phyloP scores from a whole-genome alignment of 2,888 invertebrate species.

The Drosophila siamana region DNA sequence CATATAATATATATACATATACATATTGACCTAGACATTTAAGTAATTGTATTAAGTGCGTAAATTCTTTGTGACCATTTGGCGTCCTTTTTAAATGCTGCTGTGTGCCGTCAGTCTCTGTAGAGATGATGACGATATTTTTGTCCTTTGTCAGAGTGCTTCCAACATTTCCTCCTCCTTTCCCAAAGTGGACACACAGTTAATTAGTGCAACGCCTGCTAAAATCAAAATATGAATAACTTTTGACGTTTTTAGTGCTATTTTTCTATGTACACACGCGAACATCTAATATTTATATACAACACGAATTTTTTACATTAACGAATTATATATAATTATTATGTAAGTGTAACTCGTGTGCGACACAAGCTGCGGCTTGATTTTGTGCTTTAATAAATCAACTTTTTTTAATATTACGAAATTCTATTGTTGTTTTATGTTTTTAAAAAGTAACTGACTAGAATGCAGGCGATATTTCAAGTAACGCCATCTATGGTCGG shows the following conservation, averaged over 20 bases:
- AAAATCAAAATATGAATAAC: slow-evolving; percentile 41
- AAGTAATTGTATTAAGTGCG: slow-evolving; percentile 42
- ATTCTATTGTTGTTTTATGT: background rate
- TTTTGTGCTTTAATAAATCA: slow-evolving; percentile 66
- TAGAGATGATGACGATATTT: slow-evolving; percentile 24
- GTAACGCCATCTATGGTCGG: background rate
- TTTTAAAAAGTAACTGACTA: too few relatives aligned
- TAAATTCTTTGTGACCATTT: slow-evolving; percentile 20
- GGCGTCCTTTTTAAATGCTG: slow-evolving; percentile 37
- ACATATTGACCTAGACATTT: slow-evolving; percentile 37
- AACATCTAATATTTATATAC: slow-evolving; percentile 60
- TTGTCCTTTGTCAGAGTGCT: slow-evolving; percentile 57
- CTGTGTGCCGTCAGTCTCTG: slow-evolving; percentile 23
- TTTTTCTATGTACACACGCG: slow-evolving; percentile 46
- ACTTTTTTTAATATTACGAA: slow-evolving; percentile 17
- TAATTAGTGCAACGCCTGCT: slow-evolving; percentile 13
- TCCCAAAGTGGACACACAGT: slow-evolving; percentile 28
- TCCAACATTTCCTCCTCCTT: slow-evolving; percentile 50
- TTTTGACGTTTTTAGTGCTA: slow-evolving; percentile 47
- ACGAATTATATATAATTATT: slow-evolving; percentile 55
- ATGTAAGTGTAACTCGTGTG: slow-evolving; percentile 62
- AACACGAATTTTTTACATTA: slow-evolving; percentile 72
- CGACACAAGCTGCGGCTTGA: slow-evolving; percentile 66
- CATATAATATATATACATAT: slow-evolving; percentile 34
- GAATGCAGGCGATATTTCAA: too few relatives aligned